phyloP scores from a whole-genome alignment of 2,888 invertebrate species.

The Saturnia pavonia region DNA sequence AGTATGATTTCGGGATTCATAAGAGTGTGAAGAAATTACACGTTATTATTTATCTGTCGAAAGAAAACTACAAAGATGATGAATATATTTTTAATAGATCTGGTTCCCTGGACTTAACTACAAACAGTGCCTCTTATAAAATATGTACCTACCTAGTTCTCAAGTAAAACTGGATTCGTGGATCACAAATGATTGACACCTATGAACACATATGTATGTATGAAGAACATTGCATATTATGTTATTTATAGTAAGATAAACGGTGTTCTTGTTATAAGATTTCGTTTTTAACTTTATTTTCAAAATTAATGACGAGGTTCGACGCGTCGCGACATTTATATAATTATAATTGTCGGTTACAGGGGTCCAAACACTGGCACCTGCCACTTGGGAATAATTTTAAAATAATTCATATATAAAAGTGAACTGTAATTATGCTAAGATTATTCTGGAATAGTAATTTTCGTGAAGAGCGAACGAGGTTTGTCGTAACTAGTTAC shows the following conservation, averaged over 20 bases:
- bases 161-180: not conserved
- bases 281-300: constrained; percentile 38
- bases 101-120: not conserved
- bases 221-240: not conserved
- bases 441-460: constrained; percentile 24
- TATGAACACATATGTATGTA: not conserved
- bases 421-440: constrained; percentile 22
- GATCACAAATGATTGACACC: constrained; percentile 2
- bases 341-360: constrained; percentile 56
- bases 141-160: not conserved
- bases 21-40: not conserved
- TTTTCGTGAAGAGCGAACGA: constrained; percentile 22
- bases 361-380: constrained; percentile 41
- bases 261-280: constrained; percentile 9
- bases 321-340: constrained; percentile 65
- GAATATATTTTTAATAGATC: not conserved
- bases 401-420: constrained; percentile 36
- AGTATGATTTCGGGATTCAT: not conserved
- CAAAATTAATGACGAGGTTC: constrained; percentile 35
- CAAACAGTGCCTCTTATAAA: not conserved
- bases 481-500: constrained; percentile 15
- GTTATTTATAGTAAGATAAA: constrained; percentile 13
- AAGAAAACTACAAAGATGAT: not conserved
- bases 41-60: not conserved
- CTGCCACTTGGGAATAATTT: constrained; percentile 40